Conservation (phyloP, 2,113 vertebrate genomes). For the Pao palembangensis region DNA sequence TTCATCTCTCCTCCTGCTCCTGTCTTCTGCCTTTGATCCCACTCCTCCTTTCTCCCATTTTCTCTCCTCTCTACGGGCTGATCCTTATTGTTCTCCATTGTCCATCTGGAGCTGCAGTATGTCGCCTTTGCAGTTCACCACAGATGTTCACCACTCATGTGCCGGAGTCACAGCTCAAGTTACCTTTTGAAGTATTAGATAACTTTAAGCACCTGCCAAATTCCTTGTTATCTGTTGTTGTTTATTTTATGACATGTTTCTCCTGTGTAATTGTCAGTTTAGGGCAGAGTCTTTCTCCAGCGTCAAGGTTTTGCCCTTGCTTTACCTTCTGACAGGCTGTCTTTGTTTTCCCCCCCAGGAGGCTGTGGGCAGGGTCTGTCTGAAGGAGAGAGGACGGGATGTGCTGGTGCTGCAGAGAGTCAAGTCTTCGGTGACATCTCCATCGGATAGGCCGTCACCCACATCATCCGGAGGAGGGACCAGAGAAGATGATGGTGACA, state of each 20-base stretch:
- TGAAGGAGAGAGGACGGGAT: constrained; percentile 84
- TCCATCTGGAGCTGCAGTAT: constrained; percentile 40
- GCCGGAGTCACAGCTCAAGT: constrained; percentile 27
- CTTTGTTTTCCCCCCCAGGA: constrained; percentile 59
- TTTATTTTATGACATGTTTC: constrained; percentile 12
- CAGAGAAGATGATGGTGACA: constrained; percentile 74
- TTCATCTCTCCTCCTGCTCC: constrained; percentile 42
- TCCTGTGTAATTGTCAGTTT: neutral
- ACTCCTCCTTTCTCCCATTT: constrained; percentile 8
- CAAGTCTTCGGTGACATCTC: constrained; percentile 67
- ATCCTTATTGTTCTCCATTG: constrained; percentile 40
- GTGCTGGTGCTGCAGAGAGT: constrained; percentile 91
- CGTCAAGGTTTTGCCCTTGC: constrained; percentile 10
- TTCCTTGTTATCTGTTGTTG: constrained; percentile 23
- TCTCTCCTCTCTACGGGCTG: constrained; percentile 32
- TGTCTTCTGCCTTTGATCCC: constrained; percentile 53
- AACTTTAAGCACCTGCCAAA: constrained; percentile 22
- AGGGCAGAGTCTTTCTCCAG: too few species aligned
- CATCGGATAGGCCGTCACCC: constrained; percentile 82
- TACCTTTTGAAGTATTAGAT: constrained; percentile 31
- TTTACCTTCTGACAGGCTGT: constrained; percentile 22
- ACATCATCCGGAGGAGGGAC: constrained; percentile 68
- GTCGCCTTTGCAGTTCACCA: neutral
- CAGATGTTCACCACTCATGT: constrained; percentile 13
- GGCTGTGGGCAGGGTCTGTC: constrained; percentile 77